Evolutionary conservation across 2,888 invertebrate species (phyloP), one percentile per base, ranked within the genome.

Genomic region (Lithosia quadra): DNA sequence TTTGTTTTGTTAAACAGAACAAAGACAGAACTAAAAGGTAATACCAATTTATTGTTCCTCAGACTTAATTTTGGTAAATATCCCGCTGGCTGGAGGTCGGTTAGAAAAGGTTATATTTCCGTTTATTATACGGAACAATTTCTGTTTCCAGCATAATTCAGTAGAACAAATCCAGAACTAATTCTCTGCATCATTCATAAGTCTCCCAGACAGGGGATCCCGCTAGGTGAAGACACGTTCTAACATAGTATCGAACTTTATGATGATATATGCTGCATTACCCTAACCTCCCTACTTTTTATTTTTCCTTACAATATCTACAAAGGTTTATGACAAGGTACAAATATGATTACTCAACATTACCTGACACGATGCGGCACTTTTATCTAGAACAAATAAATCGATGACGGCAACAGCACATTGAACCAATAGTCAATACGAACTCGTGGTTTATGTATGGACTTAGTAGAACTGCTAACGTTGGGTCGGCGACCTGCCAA

Each of bases 341-440:
- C 28, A 58, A 58, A 58, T 58, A 58, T 33, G 18, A 55, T 34
- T 34, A 55, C 63, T 21, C n/a, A 53, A 39, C 18, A 15, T 57
- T 2, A 39, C n/a, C n/a, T n/a, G 39, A 22, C 34, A 63, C 24
- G n/a, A 55, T 33, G 18, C 43, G 34, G 24, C 36, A 43, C 65
- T 58, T 43, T 21, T 60, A 69, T 69, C 69, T 69, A 69, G 56
- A 61, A 61, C 69, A 69, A 65, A 62, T 57, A 62, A 34, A 69
- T 65, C 69, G 69, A 69, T 69, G 65, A 65, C 53, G 57, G 36
- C 21, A 59, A 39, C 59, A 60, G 64, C 18, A 28, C 68, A 39
- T 68, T 68, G 68, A 68, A 68, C 60, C 39, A 21, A 24, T 28
- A 61, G 43, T 11, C 58, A 39, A 63, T 15, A 39, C 24, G 10